Evolutionary conservation across 1,140 invertebrate species (phyloP).

Genomic region (Lutraria rhynchaena): DNA sequence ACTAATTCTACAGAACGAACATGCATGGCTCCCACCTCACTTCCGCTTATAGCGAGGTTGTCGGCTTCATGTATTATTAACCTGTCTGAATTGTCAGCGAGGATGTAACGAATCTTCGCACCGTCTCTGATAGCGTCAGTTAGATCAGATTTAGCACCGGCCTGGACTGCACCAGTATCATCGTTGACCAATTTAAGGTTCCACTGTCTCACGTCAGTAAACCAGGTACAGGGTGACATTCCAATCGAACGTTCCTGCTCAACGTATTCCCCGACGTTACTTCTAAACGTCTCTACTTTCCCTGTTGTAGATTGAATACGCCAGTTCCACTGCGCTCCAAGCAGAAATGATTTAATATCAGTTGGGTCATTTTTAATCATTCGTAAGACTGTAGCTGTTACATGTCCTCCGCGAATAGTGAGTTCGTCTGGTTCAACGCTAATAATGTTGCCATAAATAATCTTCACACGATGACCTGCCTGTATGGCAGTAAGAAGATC

Average conservation of each 20-base stretch:
- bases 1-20: constrained; percentile 4
- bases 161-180: not conserved
- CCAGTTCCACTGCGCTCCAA: constrained; percentile 20
- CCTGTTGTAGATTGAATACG: constrained; percentile 11
- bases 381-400: not conserved
- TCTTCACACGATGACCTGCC: constrained; percentile 7
- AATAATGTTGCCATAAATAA: not conserved
- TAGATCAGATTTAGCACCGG: constrained; percentile 14
- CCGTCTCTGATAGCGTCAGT: not conserved
- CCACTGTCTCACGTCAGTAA: constrained; percentile 10
- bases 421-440: not conserved
- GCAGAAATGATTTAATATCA: not conserved
- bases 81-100: not conserved
- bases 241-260: not conserved
- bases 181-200: not conserved
- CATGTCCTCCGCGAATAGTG: not conserved
- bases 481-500: not conserved
- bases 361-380: not conserved
- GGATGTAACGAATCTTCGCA: not conserved
- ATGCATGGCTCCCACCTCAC: constrained; percentile 9
- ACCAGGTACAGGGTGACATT: not conserved
- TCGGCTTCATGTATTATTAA: constrained; percentile 25
- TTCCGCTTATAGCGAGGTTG: constrained; percentile 12
- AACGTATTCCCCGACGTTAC: not conserved
- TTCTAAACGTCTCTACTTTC: not conserved